Conservation (phyloP, 2,113 vertebrate genomes). For the Cebidichthys violaceus region DNA sequence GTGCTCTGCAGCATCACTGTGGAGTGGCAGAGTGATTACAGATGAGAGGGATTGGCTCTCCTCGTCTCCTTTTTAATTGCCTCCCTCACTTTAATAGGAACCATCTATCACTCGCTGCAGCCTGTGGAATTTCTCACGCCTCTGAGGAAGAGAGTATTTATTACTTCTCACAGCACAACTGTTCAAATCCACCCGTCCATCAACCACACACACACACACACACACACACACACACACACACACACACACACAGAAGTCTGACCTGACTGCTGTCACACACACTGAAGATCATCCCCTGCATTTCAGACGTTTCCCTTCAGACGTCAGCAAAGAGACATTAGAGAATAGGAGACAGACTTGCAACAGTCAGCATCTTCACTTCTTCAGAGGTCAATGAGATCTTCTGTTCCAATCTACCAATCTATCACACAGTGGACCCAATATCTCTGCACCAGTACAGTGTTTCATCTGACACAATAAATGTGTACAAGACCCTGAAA, state of each 20-base stretch:
- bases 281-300: constrained; percentile 6
- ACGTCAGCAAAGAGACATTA: background rate
- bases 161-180: constrained; percentile 30
- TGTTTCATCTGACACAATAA: constrained; percentile 29
- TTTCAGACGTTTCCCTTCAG: constrained; percentile 8
- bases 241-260: background rate
- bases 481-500: constrained; percentile 7
- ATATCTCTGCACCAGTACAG: background rate
- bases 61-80: constrained; percentile 75
- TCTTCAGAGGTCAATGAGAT: constrained; percentile 39
- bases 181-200: constrained; percentile 30
- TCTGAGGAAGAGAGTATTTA: constrained; percentile 41
- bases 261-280: constrained; percentile 26
- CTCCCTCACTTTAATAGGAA: constrained; percentile 72
- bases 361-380: constrained; percentile 35
- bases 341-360: background rate
- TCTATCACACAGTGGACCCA: constrained; percentile 28
- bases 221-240: constrained; percentile 21
- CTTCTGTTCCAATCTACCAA: constrained; percentile 25
- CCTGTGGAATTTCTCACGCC: constrained; percentile 51
- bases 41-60: constrained; percentile 56
- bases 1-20: constrained; percentile 19
- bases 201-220: constrained; percentile 8
- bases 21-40: constrained; percentile 59
- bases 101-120: constrained; percentile 72